Evolutionary conservation across 2,113 vertebrate genomes (phyloP).

Genomic region (Chinchilla lanigera): DNA sequence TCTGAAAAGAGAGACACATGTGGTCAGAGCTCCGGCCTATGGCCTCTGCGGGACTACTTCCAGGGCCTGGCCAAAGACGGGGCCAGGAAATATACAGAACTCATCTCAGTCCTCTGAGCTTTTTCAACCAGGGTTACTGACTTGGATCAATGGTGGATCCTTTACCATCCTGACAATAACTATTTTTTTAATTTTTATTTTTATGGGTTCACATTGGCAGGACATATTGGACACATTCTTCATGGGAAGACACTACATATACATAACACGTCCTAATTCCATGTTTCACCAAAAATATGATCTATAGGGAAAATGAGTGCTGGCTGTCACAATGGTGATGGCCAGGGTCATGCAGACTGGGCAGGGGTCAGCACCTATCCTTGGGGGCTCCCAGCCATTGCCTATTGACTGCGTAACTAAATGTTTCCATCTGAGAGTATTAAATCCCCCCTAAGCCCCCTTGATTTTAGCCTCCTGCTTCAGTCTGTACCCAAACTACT

Average conservation of each 20-base stretch:
- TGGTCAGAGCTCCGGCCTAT: neutral
- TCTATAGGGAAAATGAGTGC: neutral
- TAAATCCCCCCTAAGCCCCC: neutral
- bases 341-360: neutral
- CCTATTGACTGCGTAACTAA: neutral
- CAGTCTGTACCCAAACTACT: neutral
- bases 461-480: neutral
- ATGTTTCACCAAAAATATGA: neutral
- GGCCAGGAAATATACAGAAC: accelerated
- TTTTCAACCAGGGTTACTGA: neutral
- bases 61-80: accelerated
- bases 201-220: neutral
- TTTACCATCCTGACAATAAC: neutral
- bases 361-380: neutral
- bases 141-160: neutral
- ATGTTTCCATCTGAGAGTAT: neutral
- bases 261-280: neutral
- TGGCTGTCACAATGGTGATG: neutral
- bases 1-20: conserved; percentile 84
- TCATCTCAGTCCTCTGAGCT: neutral
- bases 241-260: neutral
- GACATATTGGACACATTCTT: neutral
- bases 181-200: neutral
- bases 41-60: neutral
- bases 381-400: neutral